Base-by-base conservation (phyloP, 2,797 vertebrate genomes). In the Lepus oiostolus region DNA sequence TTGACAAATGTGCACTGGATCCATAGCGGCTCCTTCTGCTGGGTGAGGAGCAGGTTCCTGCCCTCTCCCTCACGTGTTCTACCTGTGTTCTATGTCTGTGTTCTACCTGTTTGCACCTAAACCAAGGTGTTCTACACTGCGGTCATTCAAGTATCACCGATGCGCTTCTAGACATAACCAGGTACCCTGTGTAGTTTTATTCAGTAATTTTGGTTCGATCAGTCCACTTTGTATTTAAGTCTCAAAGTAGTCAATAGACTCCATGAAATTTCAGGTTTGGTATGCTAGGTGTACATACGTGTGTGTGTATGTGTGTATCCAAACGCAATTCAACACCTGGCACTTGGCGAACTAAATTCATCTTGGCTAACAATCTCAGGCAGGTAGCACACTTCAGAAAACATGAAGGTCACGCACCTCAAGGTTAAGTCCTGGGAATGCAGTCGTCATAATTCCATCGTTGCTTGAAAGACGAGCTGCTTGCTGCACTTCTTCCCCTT, bases 191-290 rank as follows among this genome's bases (percentile, higher is more conserved):
- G 28, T 75, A 21, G 75, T 42, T 17, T 21, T 77, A 76, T 67
- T 84, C 72, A 82, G 26, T 13, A 5, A 12, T 92, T 95, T 81
- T 68, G 62, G 86, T 86, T 86, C 67, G 85, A 0, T 22, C 22
- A 32, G 52, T 8, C 63, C 26, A 19, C 52, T 95, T 92, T 82
- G 24, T 30, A 16, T 47, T 85, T 90, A 60, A 92, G 35, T 13
- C 63, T 90, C 35, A 65, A 58, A 21, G 2, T 90, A 84, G 86
- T 22, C 30, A 90, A 50, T 24, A 52, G 85, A 90, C 90, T 67
- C 32, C 5, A n/a, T 71, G 83, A 54, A n/a, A 28, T 82, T 74
- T 92, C 70, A 70, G 58, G 19, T 6, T 58, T 58, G 54, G 28
- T 26, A 4, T 85, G 47, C 47, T 28, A 65, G 63, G 11, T 47